These are phyloP conservation scores for Oncorhynchus tshawytscha DNA, from an alignment of 2,113 vertebrate genomes.

Conservation along the genomic window DNA sequence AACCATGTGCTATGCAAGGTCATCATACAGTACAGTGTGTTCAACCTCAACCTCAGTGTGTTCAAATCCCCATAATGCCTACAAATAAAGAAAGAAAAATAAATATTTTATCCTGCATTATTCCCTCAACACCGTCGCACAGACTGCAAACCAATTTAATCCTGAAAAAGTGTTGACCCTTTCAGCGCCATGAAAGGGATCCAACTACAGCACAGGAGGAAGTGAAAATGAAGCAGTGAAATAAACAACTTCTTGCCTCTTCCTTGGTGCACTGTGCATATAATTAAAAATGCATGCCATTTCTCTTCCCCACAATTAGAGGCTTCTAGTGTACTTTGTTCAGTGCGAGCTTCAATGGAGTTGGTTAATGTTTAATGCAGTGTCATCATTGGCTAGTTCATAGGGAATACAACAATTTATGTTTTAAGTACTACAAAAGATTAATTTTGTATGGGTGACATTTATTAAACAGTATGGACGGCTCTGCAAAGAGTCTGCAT, in stretches of 20 bases:
- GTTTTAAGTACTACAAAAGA: slow-evolving; percentile 30
- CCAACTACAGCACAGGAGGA: slow-evolving; percentile 39
- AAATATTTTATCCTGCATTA: slow-evolving; percentile 59
- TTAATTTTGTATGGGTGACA: slow-evolving; percentile 27
- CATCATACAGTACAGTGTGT: background rate
- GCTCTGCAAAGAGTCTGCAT: background rate
- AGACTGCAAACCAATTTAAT: slow-evolving; percentile 68
- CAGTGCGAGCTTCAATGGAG: slow-evolving; percentile 22
- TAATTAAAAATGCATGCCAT: slow-evolving; percentile 55
- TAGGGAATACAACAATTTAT: slow-evolving; percentile 32
- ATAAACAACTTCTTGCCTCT: slow-evolving; percentile 38
- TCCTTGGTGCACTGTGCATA: slow-evolving; percentile 16
- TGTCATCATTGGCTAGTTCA: slow-evolving; percentile 38
- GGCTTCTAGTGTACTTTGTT: slow-evolving; percentile 7
- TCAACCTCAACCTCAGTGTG: slow-evolving; percentile 11
- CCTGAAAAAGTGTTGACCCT: slow-evolving; percentile 59
- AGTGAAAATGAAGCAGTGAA: slow-evolving; percentile 34
- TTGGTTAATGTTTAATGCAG: slow-evolving; percentile 50
- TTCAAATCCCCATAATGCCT: slow-evolving; percentile 48
- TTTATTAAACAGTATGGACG: slow-evolving; percentile 14
- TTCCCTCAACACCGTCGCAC: slow-evolving; percentile 62
- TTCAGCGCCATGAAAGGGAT: slow-evolving; percentile 44
- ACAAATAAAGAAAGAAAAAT: slow-evolving; percentile 47
- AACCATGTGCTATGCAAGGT: background rate
- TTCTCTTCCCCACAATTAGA: slow-evolving; percentile 42